Conservation (phyloP, 2,113 vertebrate species). For the Chloebia gouldiae region DNA sequence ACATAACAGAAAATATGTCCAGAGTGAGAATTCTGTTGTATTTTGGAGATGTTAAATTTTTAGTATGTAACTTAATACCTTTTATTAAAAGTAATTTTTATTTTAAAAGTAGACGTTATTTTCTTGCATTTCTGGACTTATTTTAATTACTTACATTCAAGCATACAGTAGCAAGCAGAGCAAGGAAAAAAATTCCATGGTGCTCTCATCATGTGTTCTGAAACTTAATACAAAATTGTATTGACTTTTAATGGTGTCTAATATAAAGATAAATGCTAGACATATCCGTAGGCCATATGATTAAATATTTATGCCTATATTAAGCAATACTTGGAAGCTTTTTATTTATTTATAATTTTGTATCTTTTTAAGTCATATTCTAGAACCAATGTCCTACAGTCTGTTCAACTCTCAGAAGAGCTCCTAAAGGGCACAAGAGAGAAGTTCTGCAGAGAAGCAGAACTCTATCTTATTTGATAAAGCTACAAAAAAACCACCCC, state of each 20-base stretch:
- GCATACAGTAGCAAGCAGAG: not conserved
- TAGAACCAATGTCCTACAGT: not conserved
- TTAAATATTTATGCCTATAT: constrained; percentile 41
- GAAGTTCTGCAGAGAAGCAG: not conserved
- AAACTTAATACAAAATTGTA: not conserved
- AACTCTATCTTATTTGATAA: not conserved
- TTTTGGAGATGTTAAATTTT: not conserved
- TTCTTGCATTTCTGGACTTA: not conserved
- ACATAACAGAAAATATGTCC: not conserved
- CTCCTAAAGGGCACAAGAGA: not conserved
- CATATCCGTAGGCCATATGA: not conserved
- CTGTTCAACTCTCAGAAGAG: not conserved
- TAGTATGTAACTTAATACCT: not conserved
- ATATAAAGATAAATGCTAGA: constrained; percentile 16
- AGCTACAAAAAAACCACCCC: not conserved
- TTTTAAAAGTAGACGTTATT: not conserved
- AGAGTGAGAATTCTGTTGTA: not conserved
- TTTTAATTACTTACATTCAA: not conserved
- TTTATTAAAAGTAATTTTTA: not conserved
- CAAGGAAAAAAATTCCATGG: not conserved
- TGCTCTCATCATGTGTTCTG: not conserved
- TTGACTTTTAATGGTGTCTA: constrained; percentile 3
- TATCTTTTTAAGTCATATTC: constrained; percentile 6
- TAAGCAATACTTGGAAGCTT: constrained; percentile 27
- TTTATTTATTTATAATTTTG: constrained; percentile 53